Percentiles rank a stretch among this genome's conserved stretches.
Conservation (phyloP, 1,140 invertebrate genomes). For the Macrotrachela quadricornifera region DNA sequence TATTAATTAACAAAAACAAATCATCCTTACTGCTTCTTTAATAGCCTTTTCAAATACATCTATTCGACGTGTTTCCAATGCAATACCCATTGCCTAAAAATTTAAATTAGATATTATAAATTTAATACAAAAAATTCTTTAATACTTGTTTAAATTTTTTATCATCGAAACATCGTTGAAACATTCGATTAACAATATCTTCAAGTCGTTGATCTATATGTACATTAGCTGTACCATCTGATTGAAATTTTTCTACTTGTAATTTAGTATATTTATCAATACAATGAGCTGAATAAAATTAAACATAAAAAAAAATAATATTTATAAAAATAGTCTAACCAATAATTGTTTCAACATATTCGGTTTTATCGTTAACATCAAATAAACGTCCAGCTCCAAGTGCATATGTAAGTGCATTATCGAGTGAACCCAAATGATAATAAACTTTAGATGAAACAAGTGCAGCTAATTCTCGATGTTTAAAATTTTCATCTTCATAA, state of each 20-base stretch:
- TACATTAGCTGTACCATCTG: neutral
- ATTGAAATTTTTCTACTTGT: constrained; percentile 1
- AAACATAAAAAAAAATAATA: neutral
- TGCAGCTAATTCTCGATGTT: constrained; percentile 67
- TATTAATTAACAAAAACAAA: constrained; percentile 75
- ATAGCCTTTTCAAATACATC: constrained; percentile 80
- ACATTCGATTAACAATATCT: constrained; percentile 85
- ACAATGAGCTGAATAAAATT: constrained; percentile 1
- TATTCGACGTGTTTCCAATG: constrained; percentile 79
- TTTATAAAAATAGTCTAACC: constrained; percentile 38
- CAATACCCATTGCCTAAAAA: constrained; percentile 47
- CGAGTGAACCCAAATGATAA: constrained; percentile 84
- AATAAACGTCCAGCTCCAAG: constrained; percentile 74
- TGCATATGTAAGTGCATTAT: constrained; percentile 79
- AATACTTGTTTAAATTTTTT: constrained; percentile 59
- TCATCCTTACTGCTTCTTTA: constrained; percentile 37
- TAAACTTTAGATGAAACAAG: constrained; percentile 95
- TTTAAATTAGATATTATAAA: constrained; percentile 12
- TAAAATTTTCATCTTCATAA: constrained; percentile 68
- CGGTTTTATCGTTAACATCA: constrained; percentile 69
- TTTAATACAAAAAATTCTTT: constrained; percentile 3
- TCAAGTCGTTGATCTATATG: constrained; percentile 64
- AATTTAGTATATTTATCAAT: constrained; percentile 7
- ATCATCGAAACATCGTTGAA: constrained; percentile 76
- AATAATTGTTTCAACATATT: constrained; percentile 89